These are phyloP conservation scores for Callocephalon fimbriatum DNA, from an alignment of 2,113 vertebrate genomes.

Conservation along the genomic window DNA sequence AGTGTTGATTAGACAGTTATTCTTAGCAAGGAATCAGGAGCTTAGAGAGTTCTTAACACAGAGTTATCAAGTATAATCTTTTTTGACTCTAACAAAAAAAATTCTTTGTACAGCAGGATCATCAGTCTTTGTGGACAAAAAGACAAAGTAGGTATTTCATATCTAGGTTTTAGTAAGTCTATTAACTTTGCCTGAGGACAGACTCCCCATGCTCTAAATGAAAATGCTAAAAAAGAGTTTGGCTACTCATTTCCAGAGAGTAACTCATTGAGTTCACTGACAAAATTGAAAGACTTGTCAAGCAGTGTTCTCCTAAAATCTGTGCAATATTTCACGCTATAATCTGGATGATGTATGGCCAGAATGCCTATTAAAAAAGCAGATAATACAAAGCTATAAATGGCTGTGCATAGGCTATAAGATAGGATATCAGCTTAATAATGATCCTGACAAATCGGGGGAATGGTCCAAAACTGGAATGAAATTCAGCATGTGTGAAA, in stretches of 20 bases:
- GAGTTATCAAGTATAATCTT: background rate
- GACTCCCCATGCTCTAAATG: background rate
- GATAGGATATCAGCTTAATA: background rate
- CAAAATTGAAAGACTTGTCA: background rate
- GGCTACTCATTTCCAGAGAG: background rate
- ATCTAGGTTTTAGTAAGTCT: background rate
- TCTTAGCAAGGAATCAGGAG: background rate
- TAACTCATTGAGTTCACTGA: background rate
- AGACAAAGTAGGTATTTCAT: background rate
- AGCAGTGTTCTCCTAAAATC: background rate
- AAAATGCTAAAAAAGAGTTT: slow-evolving; percentile 24
- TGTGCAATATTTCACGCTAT: background rate
- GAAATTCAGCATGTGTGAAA: background rate
- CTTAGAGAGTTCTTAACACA: background rate
- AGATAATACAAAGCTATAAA: slow-evolving; percentile 10
- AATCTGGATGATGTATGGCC: background rate
- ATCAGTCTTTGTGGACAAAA: background rate
- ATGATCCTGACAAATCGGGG: background rate
- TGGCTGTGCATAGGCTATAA: background rate
- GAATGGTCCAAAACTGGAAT: background rate
- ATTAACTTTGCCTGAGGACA: background rate
- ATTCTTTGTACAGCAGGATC: background rate
- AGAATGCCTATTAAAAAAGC: background rate
- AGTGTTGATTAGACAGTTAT: background rate
- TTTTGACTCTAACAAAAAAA: background rate